Evolutionary conservation across 2,113 vertebrate species (phyloP), one percentile per base, ranked within the genome.

Genomic region (Gambusia affinis): DNA sequence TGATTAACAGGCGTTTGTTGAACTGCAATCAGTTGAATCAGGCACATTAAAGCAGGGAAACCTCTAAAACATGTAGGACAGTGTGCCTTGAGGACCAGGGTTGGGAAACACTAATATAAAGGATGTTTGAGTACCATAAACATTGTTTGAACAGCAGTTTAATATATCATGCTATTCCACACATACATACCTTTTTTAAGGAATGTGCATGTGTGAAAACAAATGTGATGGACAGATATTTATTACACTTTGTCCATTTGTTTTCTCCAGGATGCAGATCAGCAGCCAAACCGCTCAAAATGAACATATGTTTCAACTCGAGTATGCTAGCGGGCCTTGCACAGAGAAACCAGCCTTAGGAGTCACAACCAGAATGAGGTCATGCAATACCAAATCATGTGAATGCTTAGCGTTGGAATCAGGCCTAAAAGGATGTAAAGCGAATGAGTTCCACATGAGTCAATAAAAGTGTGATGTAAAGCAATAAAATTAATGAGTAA

Each of bases 401-500:
- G 73, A 86, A 89, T 78, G 51, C 75, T 81, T 15, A 60, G 70
- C 35, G 27, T 47, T 89, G 80, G 79, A 79, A 51, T 60, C 6
- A 28, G 19, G 60, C 71, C 70, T 66, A n/a, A 60, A 73, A 24
- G n/a, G 30, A 76, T 14, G 35, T 67, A 62, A 60, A 70, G 64
- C 27, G 79, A 84, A 87, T 66, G 17, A 70, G 51, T 60, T 87
- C 73, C 73, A 83, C 89, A 91, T 86, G 75, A 78, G 39, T 76
- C 47, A 10, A 27, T 42, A 19, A 81, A 75, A 68, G 65, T 54
- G 81, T 79, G 80, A 88, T 28, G 75, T 76, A 73, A 87, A 91
- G 81, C 74, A 83, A 75, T 67, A 4, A 72, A 85, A 85, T 71
- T 29, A 80, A 86, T 80, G 44, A 30, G 27, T 60, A 17, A 29